A percentile compares a stretch with the other conserved stretches of the same genome.
Evolutionary conservation across 2,113 vertebrate genomes (phyloP).

Genomic region (Notothenia coriiceps): DNA sequence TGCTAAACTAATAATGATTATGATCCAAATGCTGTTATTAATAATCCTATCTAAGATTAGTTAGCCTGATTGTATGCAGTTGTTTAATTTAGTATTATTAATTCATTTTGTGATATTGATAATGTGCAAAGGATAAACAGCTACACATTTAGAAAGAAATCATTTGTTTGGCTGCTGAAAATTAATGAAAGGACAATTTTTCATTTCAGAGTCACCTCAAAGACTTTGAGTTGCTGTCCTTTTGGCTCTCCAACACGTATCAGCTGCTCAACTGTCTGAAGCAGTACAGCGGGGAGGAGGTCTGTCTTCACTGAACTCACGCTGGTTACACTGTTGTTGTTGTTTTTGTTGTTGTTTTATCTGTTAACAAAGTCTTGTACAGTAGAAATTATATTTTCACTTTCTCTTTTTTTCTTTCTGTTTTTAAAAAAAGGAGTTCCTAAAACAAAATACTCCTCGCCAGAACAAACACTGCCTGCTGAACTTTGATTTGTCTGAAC

Average conservation of each 20-base stretch:
- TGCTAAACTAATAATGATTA: not conserved
- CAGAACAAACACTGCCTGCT: slow-evolving; percentile 95
- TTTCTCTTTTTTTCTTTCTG: slow-evolving; percentile 6
- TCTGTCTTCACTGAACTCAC: slow-evolving; percentile 63
- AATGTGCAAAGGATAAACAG: not conserved
- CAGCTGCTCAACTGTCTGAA: slow-evolving; percentile 96
- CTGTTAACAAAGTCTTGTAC: not conserved
- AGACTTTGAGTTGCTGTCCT: slow-evolving; percentile 93
- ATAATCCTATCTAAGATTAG: not conserved
- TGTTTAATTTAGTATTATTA: not conserved
- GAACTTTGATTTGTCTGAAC: slow-evolving; percentile 96
- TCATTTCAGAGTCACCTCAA: slow-evolving; percentile 88
- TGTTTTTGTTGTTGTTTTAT: not conserved
- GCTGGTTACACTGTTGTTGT: not conserved
- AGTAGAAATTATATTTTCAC: not conserved
- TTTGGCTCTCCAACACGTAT: slow-evolving; percentile 95
- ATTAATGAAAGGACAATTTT: slow-evolving; percentile 9
- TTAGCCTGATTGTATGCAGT: not conserved
- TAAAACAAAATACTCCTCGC: slow-evolving; percentile 88
- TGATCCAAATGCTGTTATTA: not conserved
- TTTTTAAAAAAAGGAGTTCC: slow-evolving; percentile 87
- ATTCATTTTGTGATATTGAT: not conserved
- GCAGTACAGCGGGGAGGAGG: slow-evolving; percentile 99
- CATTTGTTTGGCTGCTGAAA: not conserved
- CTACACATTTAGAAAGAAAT: too few relatives aligned